A percentile compares a stretch with the other conserved stretches of the same genome.
phyloP scores from a whole-genome alignment of 2,113 vertebrate genomes.

The Onychorhynchus coronatus region DNA sequence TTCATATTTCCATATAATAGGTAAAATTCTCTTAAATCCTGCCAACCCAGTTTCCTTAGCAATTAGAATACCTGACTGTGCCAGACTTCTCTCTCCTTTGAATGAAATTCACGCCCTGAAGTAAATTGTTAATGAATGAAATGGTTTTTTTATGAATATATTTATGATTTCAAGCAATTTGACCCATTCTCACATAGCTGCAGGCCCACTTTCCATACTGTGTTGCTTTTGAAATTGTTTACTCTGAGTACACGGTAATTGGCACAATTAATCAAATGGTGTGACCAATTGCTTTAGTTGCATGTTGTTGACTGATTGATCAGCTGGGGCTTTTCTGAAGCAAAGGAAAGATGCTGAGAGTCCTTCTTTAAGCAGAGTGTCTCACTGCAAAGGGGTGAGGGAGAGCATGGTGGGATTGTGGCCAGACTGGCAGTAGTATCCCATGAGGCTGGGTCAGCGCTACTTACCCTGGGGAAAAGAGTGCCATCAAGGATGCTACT shows the following conservation, averaged over 20 bases:
- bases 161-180: background rate
- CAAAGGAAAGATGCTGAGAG: background rate
- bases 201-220: background rate
- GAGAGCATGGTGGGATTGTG: rapidly evolving
- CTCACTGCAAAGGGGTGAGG: background rate
- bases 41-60: background rate
- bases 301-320: background rate
- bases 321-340: background rate
- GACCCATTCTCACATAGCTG: background rate
- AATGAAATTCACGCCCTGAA: constrained; percentile 20
- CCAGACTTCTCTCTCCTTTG: background rate
- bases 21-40: background rate
- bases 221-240: constrained; percentile 1
- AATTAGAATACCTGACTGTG: background rate
- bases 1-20: background rate
- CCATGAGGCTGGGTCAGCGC: background rate
- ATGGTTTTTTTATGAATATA: constrained; percentile 2
- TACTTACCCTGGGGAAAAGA: background rate
- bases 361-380: background rate
- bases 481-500: background rate
- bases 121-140: constrained; percentile 25
- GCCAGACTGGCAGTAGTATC: background rate
- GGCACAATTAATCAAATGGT: background rate
- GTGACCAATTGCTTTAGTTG: background rate
- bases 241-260: background rate